Conservation (phyloP, 1,140 invertebrate species). For the Goniozus legneri region DNA sequence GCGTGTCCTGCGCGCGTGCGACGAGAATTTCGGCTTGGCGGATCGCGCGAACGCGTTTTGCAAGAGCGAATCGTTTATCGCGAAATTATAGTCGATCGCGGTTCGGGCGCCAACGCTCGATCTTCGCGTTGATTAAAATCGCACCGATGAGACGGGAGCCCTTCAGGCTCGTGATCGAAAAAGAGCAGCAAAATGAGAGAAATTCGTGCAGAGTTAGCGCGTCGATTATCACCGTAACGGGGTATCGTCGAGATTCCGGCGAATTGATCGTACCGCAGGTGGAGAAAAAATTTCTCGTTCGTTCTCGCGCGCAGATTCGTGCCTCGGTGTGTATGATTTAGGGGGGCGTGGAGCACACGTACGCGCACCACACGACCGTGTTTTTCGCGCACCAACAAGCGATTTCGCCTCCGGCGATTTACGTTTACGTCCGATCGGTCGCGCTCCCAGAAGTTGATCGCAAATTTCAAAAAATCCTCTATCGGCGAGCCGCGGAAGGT, state of each 20-base stretch:
- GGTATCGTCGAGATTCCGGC: not conserved
- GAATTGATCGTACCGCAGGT: not conserved
- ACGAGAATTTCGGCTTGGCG: not conserved
- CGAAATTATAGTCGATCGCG: constrained; percentile 26
- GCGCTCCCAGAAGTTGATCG: no score
- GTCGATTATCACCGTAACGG: not conserved
- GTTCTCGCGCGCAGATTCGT: no score
- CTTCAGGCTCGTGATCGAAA: not conserved
- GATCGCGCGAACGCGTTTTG: constrained; percentile 13
- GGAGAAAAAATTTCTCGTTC: not conserved
- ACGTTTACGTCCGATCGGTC: no score
- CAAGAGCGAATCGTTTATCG: constrained; percentile 19
- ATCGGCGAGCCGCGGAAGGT: no score
- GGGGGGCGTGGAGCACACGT: no score
- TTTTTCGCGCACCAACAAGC: no score
- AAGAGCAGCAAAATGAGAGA: not conserved
- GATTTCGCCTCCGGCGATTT: no score
- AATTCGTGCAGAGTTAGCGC: not conserved
- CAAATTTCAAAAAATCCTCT: no score
- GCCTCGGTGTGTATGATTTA: no score
- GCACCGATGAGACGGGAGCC: constrained; percentile 1
- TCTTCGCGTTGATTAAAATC: constrained; percentile 24
- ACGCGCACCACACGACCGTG: no score
- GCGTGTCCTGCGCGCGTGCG: no score
- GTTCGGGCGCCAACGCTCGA: constrained; percentile 12